Evolutionary conservation across 1,140 invertebrate genomes (phyloP).

Genomic region (Apis laboriosa): DNA sequence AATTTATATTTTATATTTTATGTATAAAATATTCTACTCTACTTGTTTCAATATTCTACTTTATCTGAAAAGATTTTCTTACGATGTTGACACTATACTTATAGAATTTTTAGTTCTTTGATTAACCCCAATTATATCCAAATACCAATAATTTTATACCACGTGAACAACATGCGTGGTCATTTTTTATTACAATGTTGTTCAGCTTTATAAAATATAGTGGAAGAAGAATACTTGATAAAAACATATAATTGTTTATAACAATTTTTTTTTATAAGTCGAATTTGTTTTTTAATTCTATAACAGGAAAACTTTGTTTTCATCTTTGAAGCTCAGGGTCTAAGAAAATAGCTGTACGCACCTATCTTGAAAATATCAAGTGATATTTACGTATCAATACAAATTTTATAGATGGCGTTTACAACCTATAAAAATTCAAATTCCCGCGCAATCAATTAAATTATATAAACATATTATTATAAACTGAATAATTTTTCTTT

Average conservation of each 20-base stretch:
- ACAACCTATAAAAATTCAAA: slow-evolving; percentile 10
- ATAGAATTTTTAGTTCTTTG: neutral
- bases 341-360: neutral
- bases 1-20: neutral
- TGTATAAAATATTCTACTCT: too few relatives aligned
- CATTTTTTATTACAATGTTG: neutral
- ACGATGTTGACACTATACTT: neutral
- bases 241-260: neutral
- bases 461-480: neutral
- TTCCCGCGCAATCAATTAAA: slow-evolving; percentile 31
- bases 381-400: neutral
- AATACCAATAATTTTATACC: slow-evolving; percentile 25
- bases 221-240: neutral
- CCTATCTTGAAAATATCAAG: neutral
- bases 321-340: too few relatives aligned
- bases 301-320: neutral
- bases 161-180: slow-evolving; percentile 28
- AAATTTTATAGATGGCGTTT: slow-evolving; percentile 14
- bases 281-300: neutral
- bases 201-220: neutral
- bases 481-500: neutral
- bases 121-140: neutral
- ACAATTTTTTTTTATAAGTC: neutral
- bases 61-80: neutral
- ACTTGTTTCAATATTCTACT: neutral